A percentile compares a stretch with the other conserved stretches of the same genome.
phyloP scores from a whole-genome alignment of 2,888 invertebrate genomes.

The Luffia ferchaultella region DNA sequence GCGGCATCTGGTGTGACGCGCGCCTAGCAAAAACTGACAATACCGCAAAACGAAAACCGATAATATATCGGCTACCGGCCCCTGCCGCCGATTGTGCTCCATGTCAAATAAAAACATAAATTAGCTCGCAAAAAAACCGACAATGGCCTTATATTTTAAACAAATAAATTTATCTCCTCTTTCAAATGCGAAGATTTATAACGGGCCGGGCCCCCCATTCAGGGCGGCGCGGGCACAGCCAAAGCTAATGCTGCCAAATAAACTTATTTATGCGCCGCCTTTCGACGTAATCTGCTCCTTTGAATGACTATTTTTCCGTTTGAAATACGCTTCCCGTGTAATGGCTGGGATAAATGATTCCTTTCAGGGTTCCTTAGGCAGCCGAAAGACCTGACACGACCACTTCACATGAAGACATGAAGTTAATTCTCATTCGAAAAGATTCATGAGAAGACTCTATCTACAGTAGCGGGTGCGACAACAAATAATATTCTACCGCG shows the following conservation, averaged over 20 bases:
- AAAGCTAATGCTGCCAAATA: conserved; percentile 5
- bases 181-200: conserved; percentile 15
- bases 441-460: too few relatives aligned
- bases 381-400: too few relatives aligned
- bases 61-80: neutral
- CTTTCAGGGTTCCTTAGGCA: neutral
- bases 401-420: too few relatives aligned
- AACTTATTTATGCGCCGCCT: conserved; percentile 6
- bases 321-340: neutral
- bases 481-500: too few relatives aligned
- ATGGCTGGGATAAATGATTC: conserved; percentile 5
- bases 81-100: neutral
- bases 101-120: neutral
- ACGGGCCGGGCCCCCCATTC: conserved; percentile 5
- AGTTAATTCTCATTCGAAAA: too few relatives aligned
- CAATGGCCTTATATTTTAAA: conserved; percentile 16
- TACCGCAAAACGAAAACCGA: neutral
- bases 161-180: conserved; percentile 14
- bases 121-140: conserved; percentile 7
- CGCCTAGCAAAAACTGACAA: neutral
- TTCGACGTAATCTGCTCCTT: conserved; percentile 7
- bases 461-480: too few relatives aligned
- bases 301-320: conserved; percentile 5
- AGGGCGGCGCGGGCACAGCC: neutral
- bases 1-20: neutral